Evolutionary conservation across 53 echinoderm and acorn worm genomes (phyloP).

Genomic region (Mesocentrotus franciscanus): DNA sequence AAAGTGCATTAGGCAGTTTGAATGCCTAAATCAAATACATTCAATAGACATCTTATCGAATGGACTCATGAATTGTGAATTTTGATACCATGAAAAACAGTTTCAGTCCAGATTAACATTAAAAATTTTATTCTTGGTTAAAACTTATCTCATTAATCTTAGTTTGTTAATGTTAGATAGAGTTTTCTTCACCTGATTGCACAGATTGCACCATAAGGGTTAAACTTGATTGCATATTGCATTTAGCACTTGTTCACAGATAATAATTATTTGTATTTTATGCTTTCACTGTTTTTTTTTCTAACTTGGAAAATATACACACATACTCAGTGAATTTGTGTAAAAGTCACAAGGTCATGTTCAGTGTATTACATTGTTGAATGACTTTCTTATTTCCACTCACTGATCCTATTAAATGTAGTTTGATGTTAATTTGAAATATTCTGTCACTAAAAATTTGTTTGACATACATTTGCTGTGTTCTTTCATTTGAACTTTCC

Average conservation of each 20-base stretch:
- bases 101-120: not conserved
- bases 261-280: too few species aligned
- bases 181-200: not conserved
- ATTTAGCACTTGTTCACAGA: not conserved
- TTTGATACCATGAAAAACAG: too few species aligned
- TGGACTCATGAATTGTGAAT: not conserved
- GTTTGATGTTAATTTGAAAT: not conserved
- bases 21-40: not conserved
- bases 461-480: not conserved
- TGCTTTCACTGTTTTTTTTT: not conserved
- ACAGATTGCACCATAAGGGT: not conserved
- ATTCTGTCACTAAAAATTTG: not conserved
- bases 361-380: not conserved
- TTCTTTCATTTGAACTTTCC: not conserved
- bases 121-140: not conserved
- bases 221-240: not conserved
- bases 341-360: not conserved
- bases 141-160: not conserved
- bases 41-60: not conserved
- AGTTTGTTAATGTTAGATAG: not conserved
- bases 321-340: not conserved
- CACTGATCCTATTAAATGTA: not conserved
- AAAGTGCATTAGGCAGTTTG: not conserved
- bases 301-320: too few species aligned
- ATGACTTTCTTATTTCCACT: not conserved